Conservation (phyloP, 2,113 vertebrate genomes). For the Pardalotus punctatus region DNA sequence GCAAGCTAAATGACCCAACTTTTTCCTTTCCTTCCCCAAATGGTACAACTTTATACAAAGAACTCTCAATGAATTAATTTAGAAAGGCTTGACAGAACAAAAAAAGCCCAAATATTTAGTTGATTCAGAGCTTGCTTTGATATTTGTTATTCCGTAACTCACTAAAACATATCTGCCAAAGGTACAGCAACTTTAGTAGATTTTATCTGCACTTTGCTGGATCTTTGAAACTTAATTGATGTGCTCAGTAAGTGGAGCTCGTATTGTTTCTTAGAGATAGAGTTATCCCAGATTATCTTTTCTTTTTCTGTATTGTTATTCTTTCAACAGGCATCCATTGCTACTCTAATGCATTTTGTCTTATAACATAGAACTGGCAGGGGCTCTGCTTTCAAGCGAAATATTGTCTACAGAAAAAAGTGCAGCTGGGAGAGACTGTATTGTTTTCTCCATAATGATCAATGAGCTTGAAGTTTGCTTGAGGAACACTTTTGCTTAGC, state of each 20-base stretch:
- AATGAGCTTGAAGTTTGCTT: not conserved
- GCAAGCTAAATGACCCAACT: not conserved
- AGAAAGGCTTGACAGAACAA: not conserved
- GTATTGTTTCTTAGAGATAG: not conserved
- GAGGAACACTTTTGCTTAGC: not conserved
- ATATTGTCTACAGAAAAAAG: not conserved
- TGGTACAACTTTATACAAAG: not conserved
- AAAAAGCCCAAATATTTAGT: not conserved
- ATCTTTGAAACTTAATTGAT: not conserved
- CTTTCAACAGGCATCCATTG: not conserved
- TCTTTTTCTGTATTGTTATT: not conserved
- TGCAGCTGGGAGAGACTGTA: not conserved
- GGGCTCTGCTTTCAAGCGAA: not conserved
- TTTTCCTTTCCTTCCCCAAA: not conserved
- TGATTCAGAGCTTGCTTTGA: not conserved
- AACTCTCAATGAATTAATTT: not conserved
- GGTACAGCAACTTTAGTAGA: not conserved
- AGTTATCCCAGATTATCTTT: not conserved
- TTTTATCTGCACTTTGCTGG: not conserved
- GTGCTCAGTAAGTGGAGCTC: not conserved
- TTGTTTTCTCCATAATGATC: not conserved
- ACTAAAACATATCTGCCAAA: not conserved
- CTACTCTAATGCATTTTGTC: not conserved
- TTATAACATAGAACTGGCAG: not conserved
- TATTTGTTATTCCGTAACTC: not conserved